Evolutionary conservation across 2,888 invertebrate species (phyloP).

Genomic region (Gari tellinella): DNA sequence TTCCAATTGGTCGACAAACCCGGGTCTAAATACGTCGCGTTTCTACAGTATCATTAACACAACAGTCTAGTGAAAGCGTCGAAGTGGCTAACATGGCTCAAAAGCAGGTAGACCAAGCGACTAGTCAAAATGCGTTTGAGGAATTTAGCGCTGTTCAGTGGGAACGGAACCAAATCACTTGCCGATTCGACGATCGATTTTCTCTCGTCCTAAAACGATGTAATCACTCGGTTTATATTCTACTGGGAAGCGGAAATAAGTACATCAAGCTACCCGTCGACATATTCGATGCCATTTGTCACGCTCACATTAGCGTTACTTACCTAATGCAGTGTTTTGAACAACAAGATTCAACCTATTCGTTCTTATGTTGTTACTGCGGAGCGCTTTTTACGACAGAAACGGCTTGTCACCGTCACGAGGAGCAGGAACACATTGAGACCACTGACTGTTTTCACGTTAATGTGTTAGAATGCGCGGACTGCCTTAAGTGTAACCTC

Average conservation of each 20-base stretch:
- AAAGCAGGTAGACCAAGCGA: background rate
- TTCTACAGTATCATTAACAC: no score
- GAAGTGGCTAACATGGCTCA: background rate
- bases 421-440: no score
- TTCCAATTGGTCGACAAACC: no score
- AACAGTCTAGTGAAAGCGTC: background rate
- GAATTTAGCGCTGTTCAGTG: background rate
- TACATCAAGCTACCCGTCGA: background rate
- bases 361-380: no score
- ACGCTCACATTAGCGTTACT: background rate
- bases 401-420: background rate
- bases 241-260: constrained; percentile 1
- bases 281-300: no score
- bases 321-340: no score
- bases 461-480: constrained; percentile 1
- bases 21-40: no score
- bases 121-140: background rate
- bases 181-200: no score
- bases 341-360: no score
- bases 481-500: background rate
- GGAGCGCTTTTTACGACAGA: no score
- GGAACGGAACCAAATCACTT: background rate
- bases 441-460: background rate
- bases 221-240: no score
- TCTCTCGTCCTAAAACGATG: no score